Evolutionary conservation across 1,140 invertebrate species (phyloP).

Genomic region (Cyrtorhinus lividipennis): DNA sequence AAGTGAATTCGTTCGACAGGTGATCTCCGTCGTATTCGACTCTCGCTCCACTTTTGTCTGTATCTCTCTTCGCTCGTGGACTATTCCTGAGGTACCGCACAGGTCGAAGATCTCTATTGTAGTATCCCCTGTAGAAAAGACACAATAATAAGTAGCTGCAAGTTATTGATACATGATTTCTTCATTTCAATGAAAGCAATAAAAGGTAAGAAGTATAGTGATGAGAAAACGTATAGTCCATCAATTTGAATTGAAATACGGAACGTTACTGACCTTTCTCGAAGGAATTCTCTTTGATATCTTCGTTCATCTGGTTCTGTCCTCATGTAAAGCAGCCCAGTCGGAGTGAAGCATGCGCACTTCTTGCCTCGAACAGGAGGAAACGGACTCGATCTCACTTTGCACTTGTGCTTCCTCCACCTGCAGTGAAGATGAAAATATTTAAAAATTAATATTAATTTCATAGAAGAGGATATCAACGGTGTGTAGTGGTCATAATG

Average conservation of each 20-base stretch:
- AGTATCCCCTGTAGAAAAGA: background rate
- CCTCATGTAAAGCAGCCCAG: constrained; percentile 53
- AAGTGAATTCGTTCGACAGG: background rate
- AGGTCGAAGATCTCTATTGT: constrained; percentile 7
- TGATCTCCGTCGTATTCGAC: background rate
- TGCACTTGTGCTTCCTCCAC: constrained; percentile 74
- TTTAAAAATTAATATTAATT: background rate
- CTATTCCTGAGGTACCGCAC: background rate
- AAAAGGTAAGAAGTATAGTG: too few species aligned
- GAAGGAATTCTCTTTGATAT: constrained; percentile 31
- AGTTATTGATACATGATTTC: too few species aligned
- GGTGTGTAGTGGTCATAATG: too few species aligned
- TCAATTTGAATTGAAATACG: too few species aligned
- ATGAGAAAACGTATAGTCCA: too few species aligned
- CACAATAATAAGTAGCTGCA: too few species aligned
- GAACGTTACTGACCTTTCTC: constrained; percentile 18
- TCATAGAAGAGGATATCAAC: too few species aligned
- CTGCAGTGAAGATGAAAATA: constrained; percentile 33
- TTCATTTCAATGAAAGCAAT: too few species aligned
- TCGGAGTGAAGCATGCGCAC: constrained; percentile 65
- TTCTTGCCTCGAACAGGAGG: constrained; percentile 36
- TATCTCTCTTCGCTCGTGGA: background rate
- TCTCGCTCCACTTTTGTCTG: background rate
- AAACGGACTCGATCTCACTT: constrained; percentile 30
- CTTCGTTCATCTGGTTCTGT: constrained; percentile 30